A percentile compares a stretch with the other conserved stretches of the same genome.
phyloP scores from a whole-genome alignment of 2,797 vertebrate species.

The Macropus fuliginosus region DNA sequence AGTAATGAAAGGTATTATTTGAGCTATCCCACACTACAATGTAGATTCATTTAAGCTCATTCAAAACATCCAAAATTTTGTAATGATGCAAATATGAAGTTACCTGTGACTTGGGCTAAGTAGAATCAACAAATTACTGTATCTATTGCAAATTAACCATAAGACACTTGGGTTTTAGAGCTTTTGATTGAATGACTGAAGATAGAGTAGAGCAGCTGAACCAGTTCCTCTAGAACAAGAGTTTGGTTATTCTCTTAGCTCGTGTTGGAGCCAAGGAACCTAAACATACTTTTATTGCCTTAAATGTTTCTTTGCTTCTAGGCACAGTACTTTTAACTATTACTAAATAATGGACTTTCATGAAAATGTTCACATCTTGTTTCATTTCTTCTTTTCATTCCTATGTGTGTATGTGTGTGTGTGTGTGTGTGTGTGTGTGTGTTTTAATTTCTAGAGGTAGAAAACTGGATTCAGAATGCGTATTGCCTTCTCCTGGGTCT shows the following conservation, averaged over 20 bases:
- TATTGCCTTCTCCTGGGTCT: not conserved
- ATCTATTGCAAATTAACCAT: not conserved
- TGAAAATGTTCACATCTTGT: not conserved
- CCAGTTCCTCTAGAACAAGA: not conserved
- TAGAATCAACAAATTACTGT: not conserved
- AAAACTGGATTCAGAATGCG: not conserved
- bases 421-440: not conserved
- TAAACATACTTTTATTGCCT: not conserved
- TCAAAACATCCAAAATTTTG: not conserved
- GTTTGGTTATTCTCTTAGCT: not conserved
- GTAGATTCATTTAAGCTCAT: not conserved
- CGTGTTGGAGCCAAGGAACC: not conserved
- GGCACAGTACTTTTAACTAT: not conserved
- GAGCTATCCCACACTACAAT: not conserved
- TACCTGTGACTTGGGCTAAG: not conserved
- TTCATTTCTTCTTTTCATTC: not conserved
- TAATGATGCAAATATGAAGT: not conserved
- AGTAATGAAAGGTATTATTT: not conserved
- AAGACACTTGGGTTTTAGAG: not conserved
- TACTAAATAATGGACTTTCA: not conserved
- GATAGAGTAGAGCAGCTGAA: not conserved
- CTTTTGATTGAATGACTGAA: not conserved
- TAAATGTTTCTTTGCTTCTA: not conserved
- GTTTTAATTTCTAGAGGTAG: not conserved
- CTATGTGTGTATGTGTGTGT: rapidly evolving